Evolutionary conservation across 1,140 invertebrate genomes (phyloP), one percentile per base, ranked within the genome.

Genomic region (Drosophila sechellia): DNA sequence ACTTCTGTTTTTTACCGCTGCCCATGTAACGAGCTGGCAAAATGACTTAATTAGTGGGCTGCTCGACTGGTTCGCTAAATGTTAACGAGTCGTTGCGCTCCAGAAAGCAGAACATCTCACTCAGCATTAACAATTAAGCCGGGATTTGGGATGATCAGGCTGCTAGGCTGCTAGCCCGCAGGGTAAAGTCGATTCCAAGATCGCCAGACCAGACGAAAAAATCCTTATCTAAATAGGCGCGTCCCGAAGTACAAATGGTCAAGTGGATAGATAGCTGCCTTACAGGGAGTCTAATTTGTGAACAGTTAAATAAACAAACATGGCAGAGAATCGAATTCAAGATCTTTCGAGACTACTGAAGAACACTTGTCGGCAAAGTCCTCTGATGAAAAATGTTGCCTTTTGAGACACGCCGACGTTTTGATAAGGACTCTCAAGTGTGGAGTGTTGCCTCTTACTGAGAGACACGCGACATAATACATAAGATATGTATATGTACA

Each of bases 231-330:
- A 89, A 87, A 87, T 87, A 87, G 84, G 84, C 84, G 84, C 84
- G 79, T 87, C 83, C 84, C 84, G 73, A 89, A 89, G 75, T 74
- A 89, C 79, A 87, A 79, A 87, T 89, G 84, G 79, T 84, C 84
- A 79, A 87, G 84, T 79, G 76, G 68, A 72, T 60, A 87, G 72
- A 83, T 77, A 77, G 46, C 39, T 10, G n/a, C 5, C 43, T 48
- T 53, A 50, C 56, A 45, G 75, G 55, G 77, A 72, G 69, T 90
- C 84, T 89, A 89, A 89, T 89, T 89, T 89, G 84, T 89, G 84
- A 87, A 83, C 84, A 80, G 77, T 89, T 89, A 89, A 89, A 89
- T 89, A 89, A 89, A 89, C 84, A 89, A 89, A 89, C 84, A 84
- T 69, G 66, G 60, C 63, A 72, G 50, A 64, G 48, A 42, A 55